Evolutionary conservation across 2,888 invertebrate genomes (phyloP), one percentile per base, ranked within the genome.

Genomic region (Dryococelus australis): DNA sequence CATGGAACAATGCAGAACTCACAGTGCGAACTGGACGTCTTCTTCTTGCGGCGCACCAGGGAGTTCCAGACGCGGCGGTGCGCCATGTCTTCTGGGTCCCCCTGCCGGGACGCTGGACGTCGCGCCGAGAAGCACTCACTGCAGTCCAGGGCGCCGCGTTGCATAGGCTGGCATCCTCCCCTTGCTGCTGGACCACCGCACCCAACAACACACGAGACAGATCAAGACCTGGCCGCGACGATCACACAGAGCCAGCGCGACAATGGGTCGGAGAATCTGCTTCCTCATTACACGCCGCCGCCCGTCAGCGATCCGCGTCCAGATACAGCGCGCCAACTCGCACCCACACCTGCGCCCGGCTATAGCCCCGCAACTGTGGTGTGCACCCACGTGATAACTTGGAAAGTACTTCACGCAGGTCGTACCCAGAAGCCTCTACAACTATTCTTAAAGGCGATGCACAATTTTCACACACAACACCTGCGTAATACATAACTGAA

Each of bases 1-100:
- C 65, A 83, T 83, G 83, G 83, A 83, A 28, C 35, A 83, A 83
- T 83, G 83, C 83, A 83, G 83, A 83, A 86, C 86, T 86, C 86
- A 87, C 87, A 87, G 86, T 87, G 87, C 24, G 86, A 86, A n/a
- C 87, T 51, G 84, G 28, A 80, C 78, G 81, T 27, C 89, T 91
- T 92, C 90, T 91, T 92, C 89, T 91, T 92, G 85, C 92, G 91
- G 79, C 92, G 90, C 87, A 92, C 90, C 88, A 93, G 91, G 24
- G 92, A 92, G 87, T 92, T 92, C 93, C 93, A 93, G 88, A 93
- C 92, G 88, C 91, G 91, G 86, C 91, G 91, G 89, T 92, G 92
- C 85, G 91, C 92, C 92, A 92, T 92, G 53, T 78, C 79, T 81
- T 84, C 65, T 10, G 85, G 27, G 13, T 6, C 43, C 43, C 47